Percentiles rank a stretch among this genome's conserved stretches.
phyloP scores from a whole-genome alignment of 2,113 vertebrate species.

The Proteles cristata region DNA sequence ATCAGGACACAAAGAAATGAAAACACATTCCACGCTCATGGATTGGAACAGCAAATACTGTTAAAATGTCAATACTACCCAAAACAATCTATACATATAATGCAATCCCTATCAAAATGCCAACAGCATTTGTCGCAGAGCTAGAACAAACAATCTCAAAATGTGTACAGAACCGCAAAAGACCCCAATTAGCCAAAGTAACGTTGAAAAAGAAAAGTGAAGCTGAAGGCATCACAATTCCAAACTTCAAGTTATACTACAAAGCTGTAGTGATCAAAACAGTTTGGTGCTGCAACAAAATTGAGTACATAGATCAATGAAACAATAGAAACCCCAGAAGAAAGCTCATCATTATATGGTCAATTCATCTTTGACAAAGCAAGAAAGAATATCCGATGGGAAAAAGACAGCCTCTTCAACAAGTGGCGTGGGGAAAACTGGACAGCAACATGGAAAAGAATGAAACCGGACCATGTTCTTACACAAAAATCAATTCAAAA shows the following conservation, averaged over 20 bases:
- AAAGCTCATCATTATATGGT: not conserved
- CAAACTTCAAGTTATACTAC: not conserved
- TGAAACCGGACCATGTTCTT: not conserved
- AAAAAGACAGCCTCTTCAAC: not conserved
- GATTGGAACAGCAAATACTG: not conserved
- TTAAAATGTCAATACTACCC: too few species aligned
- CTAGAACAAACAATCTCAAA: not conserved
- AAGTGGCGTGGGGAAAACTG: not conserved
- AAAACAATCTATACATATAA: too few species aligned
- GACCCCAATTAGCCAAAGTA: not conserved
- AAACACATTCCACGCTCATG: not conserved
- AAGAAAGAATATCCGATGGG: not conserved
- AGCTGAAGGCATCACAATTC: not conserved
- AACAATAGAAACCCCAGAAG: not conserved
- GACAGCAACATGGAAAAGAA: not conserved
- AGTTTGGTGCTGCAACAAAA: not conserved
- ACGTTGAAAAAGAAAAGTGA: not conserved
- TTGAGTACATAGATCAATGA: not conserved
- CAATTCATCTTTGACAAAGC: not conserved
- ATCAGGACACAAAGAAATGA: not conserved
- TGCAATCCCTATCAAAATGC: not conserved
- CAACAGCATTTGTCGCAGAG: not conserved
- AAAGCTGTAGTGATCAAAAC: not conserved
- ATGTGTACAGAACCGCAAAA: not conserved
- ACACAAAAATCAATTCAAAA: not conserved